phyloP scores from a whole-genome alignment of 2,888 invertebrate species.

The Eupithecia subfuscata region DNA sequence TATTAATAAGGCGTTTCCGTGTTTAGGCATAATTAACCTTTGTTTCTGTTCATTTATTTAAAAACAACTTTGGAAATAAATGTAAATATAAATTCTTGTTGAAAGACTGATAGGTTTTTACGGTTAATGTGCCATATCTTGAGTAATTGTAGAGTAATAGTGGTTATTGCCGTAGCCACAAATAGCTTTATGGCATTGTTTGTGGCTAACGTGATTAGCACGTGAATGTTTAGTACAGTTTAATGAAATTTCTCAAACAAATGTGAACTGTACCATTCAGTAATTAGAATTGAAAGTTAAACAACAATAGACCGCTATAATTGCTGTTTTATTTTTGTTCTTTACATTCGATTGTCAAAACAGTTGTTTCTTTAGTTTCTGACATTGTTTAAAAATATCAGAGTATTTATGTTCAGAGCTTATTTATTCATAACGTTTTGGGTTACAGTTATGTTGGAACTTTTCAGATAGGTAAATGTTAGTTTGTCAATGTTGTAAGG shows the following conservation, averaged over 20 bases:
- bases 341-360: background rate
- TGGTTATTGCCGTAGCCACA: constrained; percentile 41
- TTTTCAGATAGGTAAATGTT: background rate
- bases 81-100: constrained; percentile 63
- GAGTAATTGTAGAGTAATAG: constrained; percentile 46
- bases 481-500: background rate
- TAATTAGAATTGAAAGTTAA: background rate
- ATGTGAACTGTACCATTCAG: constrained; percentile 22
- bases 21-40: constrained; percentile 6
- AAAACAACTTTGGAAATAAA: constrained; percentile 27
- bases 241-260: constrained; percentile 20
- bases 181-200: constrained; percentile 46
- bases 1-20: constrained; percentile 15
- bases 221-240: constrained; percentile 29
- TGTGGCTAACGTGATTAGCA: constrained; percentile 40
- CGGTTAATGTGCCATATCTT: constrained; percentile 78
- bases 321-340: background rate
- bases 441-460: background rate
- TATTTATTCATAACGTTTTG: too few species aligned
- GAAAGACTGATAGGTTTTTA: constrained; percentile 81
- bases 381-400: background rate
- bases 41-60: constrained; percentile 13
- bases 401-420: background rate
- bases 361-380: background rate
- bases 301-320: background rate